Conservation (phyloP, 2,113 vertebrate genomes). For the Carlito syrichta region DNA sequence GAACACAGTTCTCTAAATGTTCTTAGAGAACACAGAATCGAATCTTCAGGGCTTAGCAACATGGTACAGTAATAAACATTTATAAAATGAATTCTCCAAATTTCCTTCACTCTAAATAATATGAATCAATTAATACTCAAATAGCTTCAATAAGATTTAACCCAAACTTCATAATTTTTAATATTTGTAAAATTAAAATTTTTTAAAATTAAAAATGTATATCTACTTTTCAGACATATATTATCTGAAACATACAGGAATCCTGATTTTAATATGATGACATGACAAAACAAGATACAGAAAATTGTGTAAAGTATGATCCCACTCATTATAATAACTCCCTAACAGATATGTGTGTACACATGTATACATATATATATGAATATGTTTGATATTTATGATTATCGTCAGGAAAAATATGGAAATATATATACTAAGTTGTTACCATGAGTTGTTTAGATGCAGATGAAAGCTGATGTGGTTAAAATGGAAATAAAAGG, state of each 20-base stretch:
- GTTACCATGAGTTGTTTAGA: neutral
- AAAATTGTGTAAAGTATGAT: neutral
- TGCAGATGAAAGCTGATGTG: neutral
- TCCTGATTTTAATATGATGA: constrained; percentile 2
- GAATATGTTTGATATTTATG: neutral
- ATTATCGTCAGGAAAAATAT: neutral
- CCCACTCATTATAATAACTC: neutral
- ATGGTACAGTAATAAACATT: neutral
- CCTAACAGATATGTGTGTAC: neutral
- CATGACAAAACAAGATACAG: neutral
- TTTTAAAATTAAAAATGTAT: no score
- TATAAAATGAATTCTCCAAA: neutral
- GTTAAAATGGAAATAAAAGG: neutral
- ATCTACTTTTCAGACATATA: neutral
- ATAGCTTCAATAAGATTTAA: constrained; percentile 12
- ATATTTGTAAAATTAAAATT: no score
- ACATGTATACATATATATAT: neutral
- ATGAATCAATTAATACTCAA: constrained; percentile 20
- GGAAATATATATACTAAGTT: neutral
- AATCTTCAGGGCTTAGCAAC: neutral
- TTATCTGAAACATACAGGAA: neutral
- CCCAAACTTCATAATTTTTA: neutral
- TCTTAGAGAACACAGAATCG: neutral
- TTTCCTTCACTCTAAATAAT: constrained; percentile 5
- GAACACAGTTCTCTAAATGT: neutral